Evolutionary conservation across 2,797 vertebrate species (phyloP).

Genomic region (Rhabdophis nuchalis): DNA sequence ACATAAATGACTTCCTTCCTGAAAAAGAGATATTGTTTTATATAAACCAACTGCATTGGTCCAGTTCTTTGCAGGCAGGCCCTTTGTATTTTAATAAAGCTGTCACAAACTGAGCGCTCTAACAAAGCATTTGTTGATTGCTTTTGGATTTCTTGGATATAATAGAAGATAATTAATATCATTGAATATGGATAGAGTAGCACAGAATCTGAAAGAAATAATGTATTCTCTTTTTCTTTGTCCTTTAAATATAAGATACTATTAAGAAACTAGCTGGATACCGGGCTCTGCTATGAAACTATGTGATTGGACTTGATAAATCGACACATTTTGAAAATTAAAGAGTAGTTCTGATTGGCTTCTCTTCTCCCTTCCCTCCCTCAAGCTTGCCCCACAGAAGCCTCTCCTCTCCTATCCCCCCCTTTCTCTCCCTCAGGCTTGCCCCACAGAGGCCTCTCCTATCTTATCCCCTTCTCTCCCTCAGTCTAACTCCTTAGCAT

Average conservation of each 20-base stretch:
- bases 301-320: too few relatives aligned
- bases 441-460: too few relatives aligned
- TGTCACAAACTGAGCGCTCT: background rate
- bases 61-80: background rate
- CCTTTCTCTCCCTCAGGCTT: too few relatives aligned
- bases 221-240: background rate
- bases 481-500: too few relatives aligned
- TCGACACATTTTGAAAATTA: too few relatives aligned
- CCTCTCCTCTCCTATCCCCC: too few relatives aligned
- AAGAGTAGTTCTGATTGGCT: too few relatives aligned
- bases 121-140: rapidly evolving
- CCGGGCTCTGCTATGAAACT: too few relatives aligned
- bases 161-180: rapidly evolving
- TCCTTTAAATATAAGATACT: background rate
- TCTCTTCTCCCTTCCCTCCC: too few relatives aligned
- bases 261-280: too few relatives aligned
- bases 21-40: constrained; percentile 52
- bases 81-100: background rate
- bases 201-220: background rate
- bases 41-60: background rate
- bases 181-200: rapidly evolving
- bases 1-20: constrained; percentile 21
- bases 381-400: too few relatives aligned
- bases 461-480: too few relatives aligned
- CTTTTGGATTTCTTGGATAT: rapidly evolving